A percentile compares a stretch with the other conserved stretches of the same genome.
phyloP scores from a whole-genome alignment of 2,888 invertebrate genomes.

The Flexamia atlantica region DNA sequence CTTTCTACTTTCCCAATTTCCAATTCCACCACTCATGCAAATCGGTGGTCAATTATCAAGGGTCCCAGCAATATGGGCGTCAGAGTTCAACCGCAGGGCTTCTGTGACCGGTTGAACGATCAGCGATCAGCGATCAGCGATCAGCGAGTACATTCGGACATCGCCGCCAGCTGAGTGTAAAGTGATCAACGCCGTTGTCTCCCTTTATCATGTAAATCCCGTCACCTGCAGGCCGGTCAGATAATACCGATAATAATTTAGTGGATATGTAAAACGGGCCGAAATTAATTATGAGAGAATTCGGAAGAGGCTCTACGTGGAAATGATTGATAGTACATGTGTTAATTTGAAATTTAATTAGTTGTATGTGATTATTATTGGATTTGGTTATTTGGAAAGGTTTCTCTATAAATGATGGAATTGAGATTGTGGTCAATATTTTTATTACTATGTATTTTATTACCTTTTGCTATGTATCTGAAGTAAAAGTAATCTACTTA shows the following conservation, averaged over 20 bases:
- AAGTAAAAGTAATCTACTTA: too few species aligned
- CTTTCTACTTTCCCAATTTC: too few species aligned
- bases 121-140: neutral
- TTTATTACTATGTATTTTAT: too few species aligned
- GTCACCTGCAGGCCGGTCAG: constrained; percentile 38
- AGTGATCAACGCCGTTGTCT: neutral
- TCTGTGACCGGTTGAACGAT: neutral
- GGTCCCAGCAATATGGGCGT: neutral
- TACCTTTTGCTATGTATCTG: too few species aligned
- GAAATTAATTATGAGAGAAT: constrained; percentile 23
- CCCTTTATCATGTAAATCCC: constrained; percentile 51
- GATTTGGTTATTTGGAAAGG: too few species aligned
- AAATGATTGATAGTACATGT: neutral
- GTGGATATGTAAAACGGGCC: constrained; percentile 18
- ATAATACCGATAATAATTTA: constrained; percentile 24
- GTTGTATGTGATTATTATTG: neutral
- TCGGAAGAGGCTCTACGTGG: neutral
- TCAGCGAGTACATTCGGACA: neutral
- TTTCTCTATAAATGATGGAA: too few species aligned
- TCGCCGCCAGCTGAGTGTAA: constrained; percentile 3
- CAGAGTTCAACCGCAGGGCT: neutral
- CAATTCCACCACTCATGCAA: neutral
- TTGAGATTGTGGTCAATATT: too few species aligned
- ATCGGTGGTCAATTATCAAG: neutral
- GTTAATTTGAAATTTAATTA: neutral